phyloP scores from a whole-genome alignment of 2,797 vertebrate species.

The Linurgus olivaceus region DNA sequence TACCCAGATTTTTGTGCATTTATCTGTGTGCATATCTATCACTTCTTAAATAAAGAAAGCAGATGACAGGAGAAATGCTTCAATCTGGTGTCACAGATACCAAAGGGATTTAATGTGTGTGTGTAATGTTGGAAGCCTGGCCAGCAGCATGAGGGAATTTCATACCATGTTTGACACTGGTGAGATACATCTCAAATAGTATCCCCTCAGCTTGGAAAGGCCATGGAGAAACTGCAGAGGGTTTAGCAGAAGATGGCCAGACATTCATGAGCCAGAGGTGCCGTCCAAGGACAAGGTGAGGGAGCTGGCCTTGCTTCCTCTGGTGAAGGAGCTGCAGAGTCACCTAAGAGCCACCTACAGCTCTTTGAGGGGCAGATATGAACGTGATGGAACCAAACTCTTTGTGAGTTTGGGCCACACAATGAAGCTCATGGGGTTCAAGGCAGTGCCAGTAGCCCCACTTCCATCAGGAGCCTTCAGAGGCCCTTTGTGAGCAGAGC shows the following conservation, averaged over 20 bases:
- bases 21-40: neutral
- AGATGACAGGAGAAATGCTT: neutral
- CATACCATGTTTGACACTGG: neutral
- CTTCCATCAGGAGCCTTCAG: neutral
- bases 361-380: neutral
- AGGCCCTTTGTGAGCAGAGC: neutral
- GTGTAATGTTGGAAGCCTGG: fast-evolving
- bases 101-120: neutral
- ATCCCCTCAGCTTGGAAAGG: neutral
- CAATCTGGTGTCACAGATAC: neutral
- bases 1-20: neutral
- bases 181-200: neutral
- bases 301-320: neutral
- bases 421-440: neutral
- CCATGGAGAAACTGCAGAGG: neutral
- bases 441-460: neutral
- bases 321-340: neutral
- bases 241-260: neutral
- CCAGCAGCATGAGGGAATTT: neutral
- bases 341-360: neutral
- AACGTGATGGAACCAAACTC: neutral
- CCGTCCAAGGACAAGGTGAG: neutral
- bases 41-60: neutral
- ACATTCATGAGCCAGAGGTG: neutral
- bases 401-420: neutral